A percentile compares a stretch with the other conserved stretches of the same genome.
phyloP scores from a whole-genome alignment of 2,888 invertebrate species.

The Brenthis ino region DNA sequence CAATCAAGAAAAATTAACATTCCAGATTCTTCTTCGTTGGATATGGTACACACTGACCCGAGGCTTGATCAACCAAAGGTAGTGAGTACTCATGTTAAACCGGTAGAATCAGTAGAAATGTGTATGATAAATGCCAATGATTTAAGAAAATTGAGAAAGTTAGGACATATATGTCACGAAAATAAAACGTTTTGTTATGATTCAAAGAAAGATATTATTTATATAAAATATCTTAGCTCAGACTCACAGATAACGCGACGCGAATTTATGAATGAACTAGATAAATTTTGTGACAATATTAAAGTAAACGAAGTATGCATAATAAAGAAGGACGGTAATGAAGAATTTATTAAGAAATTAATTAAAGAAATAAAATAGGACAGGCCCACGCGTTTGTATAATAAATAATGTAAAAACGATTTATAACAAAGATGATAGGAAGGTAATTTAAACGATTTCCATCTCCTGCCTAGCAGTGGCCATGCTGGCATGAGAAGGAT shows the following conservation, averaged over 20 bases:
- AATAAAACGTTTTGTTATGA: constrained; percentile 6
- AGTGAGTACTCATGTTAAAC: constrained; percentile 17
- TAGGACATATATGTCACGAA: neutral
- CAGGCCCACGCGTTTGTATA: constrained; percentile 27
- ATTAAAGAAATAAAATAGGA: constrained; percentile 21
- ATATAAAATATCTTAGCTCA: constrained; percentile 10
- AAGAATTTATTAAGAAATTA: constrained; percentile 20
- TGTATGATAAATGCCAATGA: neutral
- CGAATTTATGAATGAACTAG: constrained; percentile 15
- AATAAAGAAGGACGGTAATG: constrained; percentile 17
- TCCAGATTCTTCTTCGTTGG: constrained; percentile 4
- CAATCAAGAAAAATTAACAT: constrained; percentile 3
- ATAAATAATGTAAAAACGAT: constrained; percentile 26
- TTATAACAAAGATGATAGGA: constrained; percentile 22
- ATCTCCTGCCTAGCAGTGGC: constrained; percentile 35
- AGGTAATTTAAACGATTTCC: constrained; percentile 35
- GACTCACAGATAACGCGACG: constrained; percentile 19
- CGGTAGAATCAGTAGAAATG: constrained; percentile 6
- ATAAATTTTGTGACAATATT: constrained; percentile 13
- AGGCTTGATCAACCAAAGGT: constrained; percentile 19
- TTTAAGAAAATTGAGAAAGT: constrained; percentile 6
- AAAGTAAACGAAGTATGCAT: constrained; percentile 22
- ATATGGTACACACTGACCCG: constrained; percentile 2
- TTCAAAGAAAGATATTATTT: constrained; percentile 5
- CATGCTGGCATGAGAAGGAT: constrained; percentile 36